Evolutionary conservation across 2,797 vertebrate genomes (phyloP).

Genomic region (Coccyzus lansbergi): DNA sequence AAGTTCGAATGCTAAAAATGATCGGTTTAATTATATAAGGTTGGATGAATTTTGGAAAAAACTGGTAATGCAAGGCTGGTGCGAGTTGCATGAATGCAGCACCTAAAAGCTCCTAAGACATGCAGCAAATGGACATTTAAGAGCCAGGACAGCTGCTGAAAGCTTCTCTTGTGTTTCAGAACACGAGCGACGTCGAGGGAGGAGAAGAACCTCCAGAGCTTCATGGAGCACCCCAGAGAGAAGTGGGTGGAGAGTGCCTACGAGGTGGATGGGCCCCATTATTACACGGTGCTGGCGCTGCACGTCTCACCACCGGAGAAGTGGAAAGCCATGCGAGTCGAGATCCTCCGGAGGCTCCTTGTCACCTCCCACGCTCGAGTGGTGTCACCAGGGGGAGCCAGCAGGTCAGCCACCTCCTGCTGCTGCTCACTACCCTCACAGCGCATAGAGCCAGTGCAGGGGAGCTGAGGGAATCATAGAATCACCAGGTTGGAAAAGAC

Average conservation of each 20-base stretch:
- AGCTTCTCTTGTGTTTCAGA: constrained; percentile 63
- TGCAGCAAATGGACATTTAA: accelerated
- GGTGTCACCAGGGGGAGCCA: constrained; percentile 86
- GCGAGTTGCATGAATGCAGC: accelerated
- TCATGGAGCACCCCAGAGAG: constrained; percentile 95
- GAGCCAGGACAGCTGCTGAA: neutral
- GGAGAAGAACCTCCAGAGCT: constrained; percentile 96
- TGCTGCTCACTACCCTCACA: neutral
- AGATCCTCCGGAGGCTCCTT: constrained; percentile 90
- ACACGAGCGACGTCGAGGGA: constrained; percentile 95
- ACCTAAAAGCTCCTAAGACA: neutral
- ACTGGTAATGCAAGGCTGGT: neutral
- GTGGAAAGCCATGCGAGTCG: constrained; percentile 87
- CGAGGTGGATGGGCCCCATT: constrained; percentile 97
- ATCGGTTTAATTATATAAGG: too few relatives aligned
- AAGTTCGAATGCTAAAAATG: too few relatives aligned
- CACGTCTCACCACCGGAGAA: constrained; percentile 91
- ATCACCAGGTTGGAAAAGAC: too few relatives aligned
- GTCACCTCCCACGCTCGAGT: constrained; percentile 87
- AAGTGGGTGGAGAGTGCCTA: constrained; percentile 97
- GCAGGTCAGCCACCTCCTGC: constrained; percentile 84
- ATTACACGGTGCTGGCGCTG: constrained; percentile 92
- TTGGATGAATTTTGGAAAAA: neutral
- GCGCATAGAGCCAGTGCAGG: too few relatives aligned
- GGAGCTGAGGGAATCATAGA: neutral